These are phyloP conservation scores for Mormyrus hasselquistii DNA, from an alignment of 2,797 vertebrate species.

Conservation along the genomic window DNA sequence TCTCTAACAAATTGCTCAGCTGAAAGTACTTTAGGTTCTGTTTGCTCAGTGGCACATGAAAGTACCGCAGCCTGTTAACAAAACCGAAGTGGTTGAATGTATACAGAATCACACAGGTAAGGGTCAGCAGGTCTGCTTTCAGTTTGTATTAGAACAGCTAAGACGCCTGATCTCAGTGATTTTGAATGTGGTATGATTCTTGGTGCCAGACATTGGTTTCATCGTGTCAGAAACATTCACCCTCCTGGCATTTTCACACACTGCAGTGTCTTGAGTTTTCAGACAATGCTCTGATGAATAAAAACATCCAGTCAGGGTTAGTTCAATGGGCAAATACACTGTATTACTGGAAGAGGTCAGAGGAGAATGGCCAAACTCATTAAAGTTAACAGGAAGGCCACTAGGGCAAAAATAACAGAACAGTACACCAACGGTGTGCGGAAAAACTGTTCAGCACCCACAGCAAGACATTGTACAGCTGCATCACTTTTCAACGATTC, in stretches of 20 bases:
- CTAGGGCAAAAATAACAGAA: not conserved
- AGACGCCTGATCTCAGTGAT: not conserved
- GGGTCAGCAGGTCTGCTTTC: not conserved
- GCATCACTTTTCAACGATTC: not conserved
- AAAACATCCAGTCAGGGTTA: not conserved
- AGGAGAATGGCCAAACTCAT: not conserved
- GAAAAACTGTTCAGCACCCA: not conserved
- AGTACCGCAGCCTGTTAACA: not conserved
- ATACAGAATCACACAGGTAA: not conserved
- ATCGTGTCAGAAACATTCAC: not conserved
- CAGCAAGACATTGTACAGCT: not conserved
- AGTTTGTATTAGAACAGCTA: not conserved
- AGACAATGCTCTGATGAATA: not conserved
- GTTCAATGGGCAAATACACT: not conserved
- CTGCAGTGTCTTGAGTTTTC: not conserved
- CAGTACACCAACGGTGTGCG: not conserved
- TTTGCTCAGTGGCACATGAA: not conserved
- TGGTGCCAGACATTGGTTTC: not conserved
- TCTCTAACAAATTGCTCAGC: not conserved
- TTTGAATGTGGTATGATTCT: not conserved
- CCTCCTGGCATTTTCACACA: not conserved
- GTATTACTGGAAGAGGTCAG: not conserved
- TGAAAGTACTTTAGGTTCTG: not conserved
- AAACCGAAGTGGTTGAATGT: not conserved
- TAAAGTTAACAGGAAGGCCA: not conserved